phyloP scores from a whole-genome alignment of 2,888 invertebrate species.

The Lasioglossum villosulum region DNA sequence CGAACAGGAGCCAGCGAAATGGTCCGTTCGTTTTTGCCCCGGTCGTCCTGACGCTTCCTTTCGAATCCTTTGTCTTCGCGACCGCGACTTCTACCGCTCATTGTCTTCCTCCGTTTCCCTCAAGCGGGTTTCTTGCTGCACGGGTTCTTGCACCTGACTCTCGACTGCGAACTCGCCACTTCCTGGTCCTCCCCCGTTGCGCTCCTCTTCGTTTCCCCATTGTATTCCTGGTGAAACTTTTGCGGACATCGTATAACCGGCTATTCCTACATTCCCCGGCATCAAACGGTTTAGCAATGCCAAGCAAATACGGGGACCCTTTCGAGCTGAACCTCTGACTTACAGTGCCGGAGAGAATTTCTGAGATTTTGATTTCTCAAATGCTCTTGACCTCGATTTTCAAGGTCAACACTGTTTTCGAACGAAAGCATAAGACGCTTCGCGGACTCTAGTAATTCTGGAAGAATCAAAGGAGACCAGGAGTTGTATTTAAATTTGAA shows the following conservation, averaged over 20 bases:
- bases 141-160: conserved; percentile 44
- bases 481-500: too few species aligned
- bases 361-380: too few species aligned
- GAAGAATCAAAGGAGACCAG: too few species aligned
- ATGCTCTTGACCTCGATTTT: too few species aligned
- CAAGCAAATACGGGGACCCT: background rate
- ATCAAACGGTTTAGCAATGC: background rate
- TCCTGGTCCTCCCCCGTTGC: background rate
- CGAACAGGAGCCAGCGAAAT: conserved; percentile 26
- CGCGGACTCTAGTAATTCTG: too few species aligned
- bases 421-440: too few species aligned
- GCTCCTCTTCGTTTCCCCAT: conserved; percentile 27
- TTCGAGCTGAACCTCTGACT: background rate
- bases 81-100: conserved; percentile 43
- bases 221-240: conserved; percentile 36
- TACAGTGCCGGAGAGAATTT: background rate
- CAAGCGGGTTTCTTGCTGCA: conserved; percentile 18
- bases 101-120: conserved; percentile 40
- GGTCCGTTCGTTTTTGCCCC: conserved; percentile 39
- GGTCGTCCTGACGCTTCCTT: conserved; percentile 39
- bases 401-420: too few species aligned
- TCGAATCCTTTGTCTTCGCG: conserved; percentile 47
- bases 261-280: background rate
- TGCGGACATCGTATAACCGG: too few species aligned
- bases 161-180: conserved; percentile 36